Base-by-base conservation (phyloP, 2,888 invertebrate species). In the Dromius quadrimaculatus region DNA sequence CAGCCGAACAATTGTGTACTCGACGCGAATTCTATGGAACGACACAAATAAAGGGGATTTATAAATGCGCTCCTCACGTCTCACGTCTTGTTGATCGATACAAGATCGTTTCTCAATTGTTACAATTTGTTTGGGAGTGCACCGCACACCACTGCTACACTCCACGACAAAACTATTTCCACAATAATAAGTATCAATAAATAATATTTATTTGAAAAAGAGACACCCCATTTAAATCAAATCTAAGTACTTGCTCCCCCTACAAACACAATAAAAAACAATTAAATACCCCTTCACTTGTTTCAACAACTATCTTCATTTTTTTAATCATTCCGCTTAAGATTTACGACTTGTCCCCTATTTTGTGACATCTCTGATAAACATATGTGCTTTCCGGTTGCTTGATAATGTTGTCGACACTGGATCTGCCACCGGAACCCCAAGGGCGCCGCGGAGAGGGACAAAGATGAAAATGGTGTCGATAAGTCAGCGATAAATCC, bases 1-100 rank as follows among this genome's bases (percentile, higher is more conserved):
- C 74, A 76, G 75, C 75, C 74, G 77, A 75, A 76, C 76, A 76
- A 76, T 76, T 71, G 71, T 73, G 71, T 74, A 76, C 73, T 76
- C 75, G 71, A 72, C 74, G 73, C 70, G 70, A 70, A 62, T 70
- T 70, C 70, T 70, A 70, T 70, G 62, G 70, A 62, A 62, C 70
- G 70, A 70, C 70, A 70, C 70, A 70, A 70, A 70, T 70, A 62
- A 70, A 62, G 70, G 70, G 70, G 70, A 70, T 70, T 70, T 70
- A 70, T 70, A 70, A 70, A 70, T 70, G 70, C 62, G 70, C 61
- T 61, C 62, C 70, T 45, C 70, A 62, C 47, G 68, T 59, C 68
- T 62, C 47, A 47, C 20, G 47, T 19, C 47, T 5, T 22, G 47
- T 70, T 70, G 62, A 70, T 70, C 70, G 70, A 70, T 70, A 70